Conservation (phyloP, 2,888 invertebrate species). For the Mesorhabditis sp. region DNA sequence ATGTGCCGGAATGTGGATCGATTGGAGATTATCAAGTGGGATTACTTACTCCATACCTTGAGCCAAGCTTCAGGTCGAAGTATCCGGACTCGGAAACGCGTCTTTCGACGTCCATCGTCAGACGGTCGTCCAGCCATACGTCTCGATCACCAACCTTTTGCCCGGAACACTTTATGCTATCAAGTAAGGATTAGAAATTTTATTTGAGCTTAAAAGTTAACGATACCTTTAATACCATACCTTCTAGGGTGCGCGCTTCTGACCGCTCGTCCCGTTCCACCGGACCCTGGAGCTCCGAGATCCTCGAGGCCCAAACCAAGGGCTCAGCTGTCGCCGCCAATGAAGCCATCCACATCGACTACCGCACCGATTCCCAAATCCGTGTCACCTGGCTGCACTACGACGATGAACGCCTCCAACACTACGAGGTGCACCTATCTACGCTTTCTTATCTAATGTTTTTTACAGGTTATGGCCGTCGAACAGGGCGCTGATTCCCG, state of each 20-base stretch:
- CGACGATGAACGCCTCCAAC: slow-evolving; percentile 48
- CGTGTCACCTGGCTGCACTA: slow-evolving; percentile 49
- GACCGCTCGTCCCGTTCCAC: slow-evolving; percentile 43
- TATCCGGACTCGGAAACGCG: slow-evolving; percentile 44
- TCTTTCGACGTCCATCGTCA: slow-evolving; percentile 56
- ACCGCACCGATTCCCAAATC: slow-evolving; percentile 45
- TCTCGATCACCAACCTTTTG: slow-evolving; percentile 54
- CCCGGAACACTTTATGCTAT: slow-evolving; percentile 56
- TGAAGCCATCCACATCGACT: slow-evolving; percentile 35
- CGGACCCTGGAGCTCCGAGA: slow-evolving; percentile 55
- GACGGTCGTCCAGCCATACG: slow-evolving; percentile 54
- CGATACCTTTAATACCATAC: background rate
- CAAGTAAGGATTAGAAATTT: slow-evolving; percentile 17
- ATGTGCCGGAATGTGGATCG: slow-evolving; percentile 56
- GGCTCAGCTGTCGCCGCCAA: slow-evolving; percentile 48
- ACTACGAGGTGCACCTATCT: slow-evolving; percentile 48
- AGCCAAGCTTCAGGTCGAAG: slow-evolving; percentile 34
- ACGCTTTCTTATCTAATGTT: background rate
- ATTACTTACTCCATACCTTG: background rate
- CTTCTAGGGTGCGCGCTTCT: slow-evolving; percentile 44
- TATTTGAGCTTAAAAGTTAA: background rate
- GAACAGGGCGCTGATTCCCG: slow-evolving; percentile 30
- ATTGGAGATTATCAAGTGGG: slow-evolving; percentile 51
- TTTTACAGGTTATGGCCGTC: slow-evolving; percentile 36
- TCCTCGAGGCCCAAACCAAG: slow-evolving; percentile 49